Percentiles rank a stretch among this genome's conserved stretches.
phyloP scores from a whole-genome alignment of 2,888 invertebrate species.

The Agrotis exclamationis region DNA sequence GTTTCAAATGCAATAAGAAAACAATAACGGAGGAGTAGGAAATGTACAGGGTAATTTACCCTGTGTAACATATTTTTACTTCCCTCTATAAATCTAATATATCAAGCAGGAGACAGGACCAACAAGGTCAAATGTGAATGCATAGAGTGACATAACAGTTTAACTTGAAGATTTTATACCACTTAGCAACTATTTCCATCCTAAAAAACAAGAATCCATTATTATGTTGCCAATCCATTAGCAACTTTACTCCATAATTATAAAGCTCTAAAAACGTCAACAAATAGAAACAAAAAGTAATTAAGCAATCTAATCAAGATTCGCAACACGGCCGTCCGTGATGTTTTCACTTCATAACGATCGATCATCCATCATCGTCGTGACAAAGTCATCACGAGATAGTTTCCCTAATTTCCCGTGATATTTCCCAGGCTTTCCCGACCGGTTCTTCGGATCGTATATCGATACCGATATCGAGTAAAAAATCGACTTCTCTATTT shows the following conservation, averaged over 20 bases:
- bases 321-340: constrained; percentile 34
- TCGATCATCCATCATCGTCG: constrained; percentile 49
- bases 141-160: background rate
- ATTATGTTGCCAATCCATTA: background rate
- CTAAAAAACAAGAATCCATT: background rate
- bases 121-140: too few species aligned
- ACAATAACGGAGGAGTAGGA: too few species aligned
- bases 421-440: constrained; percentile 71
- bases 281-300: constrained; percentile 36
- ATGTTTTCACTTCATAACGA: constrained; percentile 58
- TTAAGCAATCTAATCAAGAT: constrained; percentile 52
- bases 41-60: too few species aligned
- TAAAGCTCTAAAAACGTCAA: constrained; percentile 17
- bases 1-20: too few species aligned
- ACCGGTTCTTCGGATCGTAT: constrained; percentile 58
- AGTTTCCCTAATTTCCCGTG: constrained; percentile 67
- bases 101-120: too few species aligned
- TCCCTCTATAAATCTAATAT: too few species aligned
- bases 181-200: background rate
- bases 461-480: constrained; percentile 51
- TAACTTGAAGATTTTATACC: background rate
- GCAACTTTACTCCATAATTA: background rate
- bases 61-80: too few species aligned
- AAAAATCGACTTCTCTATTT: constrained; percentile 58
- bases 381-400: constrained; percentile 58